Evolutionary conservation across 2,797 vertebrate genomes (phyloP), one percentile per base, ranked within the genome.

Genomic region (Cirrhinus molitorella): DNA sequence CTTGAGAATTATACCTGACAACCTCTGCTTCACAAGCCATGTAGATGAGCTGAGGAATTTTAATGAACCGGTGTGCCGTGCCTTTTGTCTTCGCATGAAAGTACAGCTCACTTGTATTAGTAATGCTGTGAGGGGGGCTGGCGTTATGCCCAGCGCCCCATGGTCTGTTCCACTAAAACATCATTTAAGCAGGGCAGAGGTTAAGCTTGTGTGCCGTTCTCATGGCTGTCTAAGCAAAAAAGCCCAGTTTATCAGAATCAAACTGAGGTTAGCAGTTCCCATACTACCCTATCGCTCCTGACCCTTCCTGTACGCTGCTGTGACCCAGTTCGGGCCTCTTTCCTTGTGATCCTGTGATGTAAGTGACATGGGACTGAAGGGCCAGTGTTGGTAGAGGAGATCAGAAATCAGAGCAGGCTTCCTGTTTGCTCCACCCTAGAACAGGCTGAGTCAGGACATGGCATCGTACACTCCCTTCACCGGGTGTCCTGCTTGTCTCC

Each of bases 341-440:
- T 89, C 76, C 71, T 85, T 91, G 85, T 91, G 90, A 89, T 91
- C 89, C 81, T 81, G 87, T 85, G 83, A 87, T 88, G 79, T 86
- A 83, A 88, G 90, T 90, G 90, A 76, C 78, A 61, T 51, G 79
- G 83, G 90, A 90, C 87, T 86, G 81, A 76, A 85, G 13, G 77
- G 23, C 71, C 66, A 11, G 76, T 74, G 77, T 53, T 74, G 75
- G 71, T 28, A 61, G 57, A 37, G 21, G 31, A 57, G 70, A 66
- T 37, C 65, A 72, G 66, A 74, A 67, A 43, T 66, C 71, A 78
- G 19, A 28, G 66, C 57, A 73, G 59, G 55, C 65, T 80, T 74
- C 85, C 85, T 78, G 84, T 84, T 81, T 45, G 55, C 68, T 59
- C 68, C 57, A 43, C 78, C 67, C 68, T 28, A 79, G 73, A 85